A percentile compares a stretch with the other conserved stretches of the same genome.
Conservation (phyloP, 1,140 invertebrate species). For the Caligus rogercresseyi region DNA sequence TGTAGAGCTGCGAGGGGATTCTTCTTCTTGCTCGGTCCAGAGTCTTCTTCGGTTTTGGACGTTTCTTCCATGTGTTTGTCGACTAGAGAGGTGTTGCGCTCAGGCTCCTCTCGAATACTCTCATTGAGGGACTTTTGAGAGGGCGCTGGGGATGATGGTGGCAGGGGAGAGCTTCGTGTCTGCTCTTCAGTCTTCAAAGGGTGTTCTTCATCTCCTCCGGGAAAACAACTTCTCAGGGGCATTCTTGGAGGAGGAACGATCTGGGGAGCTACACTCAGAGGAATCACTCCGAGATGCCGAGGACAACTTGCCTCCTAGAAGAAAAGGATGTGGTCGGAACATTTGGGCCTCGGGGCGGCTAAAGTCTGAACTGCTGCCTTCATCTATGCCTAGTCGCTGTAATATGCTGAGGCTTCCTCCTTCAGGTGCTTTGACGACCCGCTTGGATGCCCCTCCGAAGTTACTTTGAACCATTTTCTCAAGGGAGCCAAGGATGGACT, state of each 20-base stretch:
- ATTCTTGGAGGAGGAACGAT: background rate
- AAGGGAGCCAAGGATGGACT: conserved; percentile 16
- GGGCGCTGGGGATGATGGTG: background rate
- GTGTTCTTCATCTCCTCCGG: background rate
- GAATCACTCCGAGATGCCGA: background rate
- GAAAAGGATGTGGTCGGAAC: conserved; percentile 32
- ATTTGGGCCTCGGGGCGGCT: conserved; percentile 71
- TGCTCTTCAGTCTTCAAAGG: conserved; percentile 9
- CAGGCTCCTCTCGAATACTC: background rate
- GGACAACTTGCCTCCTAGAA: background rate
- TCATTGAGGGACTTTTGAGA: background rate
- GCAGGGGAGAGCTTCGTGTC: conserved; percentile 1
- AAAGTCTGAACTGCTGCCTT: conserved; percentile 56
- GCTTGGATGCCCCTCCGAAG: conserved; percentile 18
- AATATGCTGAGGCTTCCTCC: conserved; percentile 54
- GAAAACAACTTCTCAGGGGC: no score
- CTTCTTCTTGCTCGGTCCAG: conserved; percentile 11
- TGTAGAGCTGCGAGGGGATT: conserved; percentile 76
- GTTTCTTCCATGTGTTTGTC: conserved; percentile 12
- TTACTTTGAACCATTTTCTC: conserved; percentile 18
- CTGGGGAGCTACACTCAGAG: background rate
- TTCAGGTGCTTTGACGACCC: conserved; percentile 12
- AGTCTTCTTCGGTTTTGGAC: conserved; percentile 6
- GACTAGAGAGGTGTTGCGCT: background rate
- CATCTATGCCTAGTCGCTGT: conserved; percentile 79